phyloP scores from a whole-genome alignment of 2,797 vertebrate species.

The Mus minutoides region DNA sequence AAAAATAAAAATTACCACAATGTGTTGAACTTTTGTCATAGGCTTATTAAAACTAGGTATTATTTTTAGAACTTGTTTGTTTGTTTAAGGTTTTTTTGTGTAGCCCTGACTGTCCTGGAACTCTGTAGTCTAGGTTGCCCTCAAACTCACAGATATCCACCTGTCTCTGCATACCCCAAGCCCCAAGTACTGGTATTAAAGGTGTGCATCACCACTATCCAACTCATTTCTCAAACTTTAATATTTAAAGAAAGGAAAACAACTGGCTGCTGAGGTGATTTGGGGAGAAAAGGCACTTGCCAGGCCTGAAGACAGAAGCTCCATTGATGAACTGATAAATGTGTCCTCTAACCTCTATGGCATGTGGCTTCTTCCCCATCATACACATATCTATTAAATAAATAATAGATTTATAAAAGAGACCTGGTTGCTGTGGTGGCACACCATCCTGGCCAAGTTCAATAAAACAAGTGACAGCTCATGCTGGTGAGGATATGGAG shows the following conservation, averaged over 20 bases:
- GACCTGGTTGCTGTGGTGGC: background rate
- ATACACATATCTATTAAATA: background rate
- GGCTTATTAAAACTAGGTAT: background rate
- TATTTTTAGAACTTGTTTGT: conserved; percentile 39
- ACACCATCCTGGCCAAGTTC: background rate
- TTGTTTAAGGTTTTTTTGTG: background rate
- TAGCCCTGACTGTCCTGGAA: background rate
- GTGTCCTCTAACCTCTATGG: background rate
- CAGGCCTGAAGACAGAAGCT: background rate
- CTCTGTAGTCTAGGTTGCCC: background rate
- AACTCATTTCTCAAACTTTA: conserved; percentile 48
- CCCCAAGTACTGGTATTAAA: background rate
- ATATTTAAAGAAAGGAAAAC: conserved; percentile 26
- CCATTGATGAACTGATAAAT: background rate
- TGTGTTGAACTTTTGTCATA: conserved; percentile 21
- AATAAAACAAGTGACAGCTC: background rate
- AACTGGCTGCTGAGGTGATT: background rate
- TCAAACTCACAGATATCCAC: background rate
- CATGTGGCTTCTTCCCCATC: no score
- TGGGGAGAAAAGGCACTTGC: background rate
- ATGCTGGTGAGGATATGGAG: background rate
- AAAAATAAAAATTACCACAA: conserved; percentile 20
- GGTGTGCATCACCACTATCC: background rate
- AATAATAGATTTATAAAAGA: background rate
- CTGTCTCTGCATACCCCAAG: background rate